phyloP scores from a whole-genome alignment of 2,797 vertebrate genomes.

The Periparus ater region DNA sequence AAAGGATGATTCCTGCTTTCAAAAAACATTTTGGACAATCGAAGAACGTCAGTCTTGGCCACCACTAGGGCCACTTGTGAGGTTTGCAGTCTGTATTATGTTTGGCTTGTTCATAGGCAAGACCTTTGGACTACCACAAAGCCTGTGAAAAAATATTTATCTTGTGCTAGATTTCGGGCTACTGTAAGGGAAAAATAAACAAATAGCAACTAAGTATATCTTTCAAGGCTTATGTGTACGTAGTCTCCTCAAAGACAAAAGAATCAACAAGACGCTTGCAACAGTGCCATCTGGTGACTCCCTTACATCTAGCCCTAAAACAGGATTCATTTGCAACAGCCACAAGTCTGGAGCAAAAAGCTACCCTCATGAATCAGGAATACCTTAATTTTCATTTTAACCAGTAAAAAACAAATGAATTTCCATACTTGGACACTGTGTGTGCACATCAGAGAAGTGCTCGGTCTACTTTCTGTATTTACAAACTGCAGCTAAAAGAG shows the following conservation, averaged over 20 bases:
- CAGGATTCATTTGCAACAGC: neutral
- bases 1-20: neutral
- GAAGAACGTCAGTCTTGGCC: neutral
- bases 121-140: neutral
- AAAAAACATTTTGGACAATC: neutral
- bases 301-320: neutral
- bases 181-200: neutral
- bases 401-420: fast-evolving
- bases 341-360: neutral
- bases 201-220: neutral
- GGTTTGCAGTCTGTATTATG: neutral
- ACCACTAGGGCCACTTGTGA: neutral
- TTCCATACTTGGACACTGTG: neutral
- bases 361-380: neutral
- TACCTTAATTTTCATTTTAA: neutral
- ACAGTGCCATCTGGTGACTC: slow-evolving; percentile 59
- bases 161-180: neutral
- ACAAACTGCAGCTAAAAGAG: neutral
- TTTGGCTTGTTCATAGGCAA: neutral
- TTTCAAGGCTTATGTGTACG: neutral
- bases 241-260: slow-evolving; percentile 12
- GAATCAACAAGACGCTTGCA: neutral
- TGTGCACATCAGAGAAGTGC: neutral
- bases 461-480: neutral
- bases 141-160: neutral